Evolutionary conservation across 2,888 invertebrate species (phyloP), one percentile per base, ranked within the genome.

Genomic region (Syrista parreyssii): DNA sequence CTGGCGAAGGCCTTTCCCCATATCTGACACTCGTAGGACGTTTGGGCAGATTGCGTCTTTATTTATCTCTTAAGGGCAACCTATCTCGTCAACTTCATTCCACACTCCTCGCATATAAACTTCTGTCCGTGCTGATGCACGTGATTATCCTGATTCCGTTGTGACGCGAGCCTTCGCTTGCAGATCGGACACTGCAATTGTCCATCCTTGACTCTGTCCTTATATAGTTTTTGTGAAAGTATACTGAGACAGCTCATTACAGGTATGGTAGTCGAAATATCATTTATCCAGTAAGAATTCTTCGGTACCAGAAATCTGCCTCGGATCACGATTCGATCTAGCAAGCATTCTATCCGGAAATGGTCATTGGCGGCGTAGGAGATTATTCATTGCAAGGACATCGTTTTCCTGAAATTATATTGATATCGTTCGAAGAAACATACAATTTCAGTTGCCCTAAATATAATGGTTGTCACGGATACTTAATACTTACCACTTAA

Each of bases 71-170:
- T 72, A 31, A 78, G 32, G 2, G 55, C 68, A 36, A 33, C 33
- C 71, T 78, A 73, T 1, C 71, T 32, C 4, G 31, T 78, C 33
- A 75, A 68, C 68, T 78, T 68, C 33, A 75, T 34, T n/a, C 73
- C 68, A 31, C 75, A 75, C 71, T 75, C 55, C 40, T 78, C 75
- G 68, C 78, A 78, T 55, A 73, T 78, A 23, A 75, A 69, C 40
- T 78, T 78, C 68, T 78, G 75, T 6, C 34, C 75, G n/a, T 75
- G 78, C 73, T 68, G 72, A 34, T 72, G 78, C 11, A 78, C 33
- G 23, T 73, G 75, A 31, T 73, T 71, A 33, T 78, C 78, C 31
- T 73, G 12, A 77, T 68, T 75, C 33, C 32, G n/a, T 40, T 40
- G 69, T 4, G 30, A 74, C 74, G 68, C 15, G 12, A 69, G 36